These are phyloP conservation scores for Octonoba sinensis DNA, from an alignment of 2,888 invertebrate genomes.

Conservation along the genomic window DNA sequence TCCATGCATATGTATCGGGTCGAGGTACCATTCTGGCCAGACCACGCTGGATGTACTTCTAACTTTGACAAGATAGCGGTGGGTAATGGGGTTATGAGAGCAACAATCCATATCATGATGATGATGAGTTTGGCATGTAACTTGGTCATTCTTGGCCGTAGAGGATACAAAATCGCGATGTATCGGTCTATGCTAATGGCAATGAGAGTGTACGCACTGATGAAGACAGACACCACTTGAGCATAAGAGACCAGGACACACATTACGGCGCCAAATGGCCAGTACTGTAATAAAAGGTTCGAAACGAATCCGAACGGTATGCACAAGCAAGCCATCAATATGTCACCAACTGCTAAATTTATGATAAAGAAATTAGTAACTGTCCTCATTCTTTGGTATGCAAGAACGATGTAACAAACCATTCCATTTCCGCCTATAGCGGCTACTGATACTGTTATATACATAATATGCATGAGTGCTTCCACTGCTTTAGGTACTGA, in stretches of 20 bases:
- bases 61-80: constrained; percentile 80
- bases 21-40: constrained; percentile 8
- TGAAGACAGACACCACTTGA: constrained; percentile 74
- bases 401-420: constrained; percentile 88
- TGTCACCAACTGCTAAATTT: constrained; percentile 86
- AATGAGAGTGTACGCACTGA: constrained; percentile 86
- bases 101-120: constrained; percentile 81
- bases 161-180: constrained; percentile 89
- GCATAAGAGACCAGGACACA: constrained; percentile 87
- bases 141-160: constrained; percentile 84
- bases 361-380: constrained; percentile 94
- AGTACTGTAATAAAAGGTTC: constrained; percentile 82
- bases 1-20: constrained; percentile 74
- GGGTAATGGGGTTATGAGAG: constrained; percentile 84
- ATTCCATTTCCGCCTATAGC: constrained; percentile 73
- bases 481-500: constrained; percentile 67
- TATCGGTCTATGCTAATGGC: constrained; percentile 92
- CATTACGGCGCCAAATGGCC: constrained; percentile 87
- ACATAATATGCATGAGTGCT: constrained; percentile 71
- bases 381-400: constrained; percentile 87
- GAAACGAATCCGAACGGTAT: constrained; percentile 91
- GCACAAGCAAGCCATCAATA: constrained; percentile 90
- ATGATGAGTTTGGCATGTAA: constrained; percentile 80
- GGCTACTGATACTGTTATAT: constrained; percentile 71
- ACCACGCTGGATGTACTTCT: constrained; percentile 65